Base-by-base conservation (phyloP, 2,113 vertebrate species). In the Atractosteus spatula region DNA sequence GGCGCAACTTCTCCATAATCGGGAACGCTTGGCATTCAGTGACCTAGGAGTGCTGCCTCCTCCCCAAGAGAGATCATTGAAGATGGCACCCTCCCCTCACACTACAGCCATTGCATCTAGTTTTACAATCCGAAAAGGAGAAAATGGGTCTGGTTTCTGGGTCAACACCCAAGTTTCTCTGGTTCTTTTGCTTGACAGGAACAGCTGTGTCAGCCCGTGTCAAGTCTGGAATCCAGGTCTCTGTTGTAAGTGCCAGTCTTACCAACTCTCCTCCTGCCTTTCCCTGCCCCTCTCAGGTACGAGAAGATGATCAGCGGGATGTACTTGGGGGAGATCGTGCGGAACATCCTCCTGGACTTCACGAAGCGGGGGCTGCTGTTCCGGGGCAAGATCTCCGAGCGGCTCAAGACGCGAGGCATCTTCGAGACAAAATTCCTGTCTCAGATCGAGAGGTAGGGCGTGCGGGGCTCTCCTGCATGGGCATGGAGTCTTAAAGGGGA, bases 271-370 rank as follows among this genome's bases (percentile, higher is more conserved):
- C 8, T 12, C 65, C 54, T 75, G 29, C 7, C 79, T 54, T 71
- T 45, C 77, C 3, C 74, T 10, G 13, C 47, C 10, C 64, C 55
- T 65, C 8, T 0, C 82, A 99, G 97, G 85, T 99, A 91, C 69
- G 97, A 99, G 91, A 99, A 99, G 86, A 96, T 99, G 96, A 98
- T 99, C 85, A 98, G 97, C 0, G 97, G 97, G 62, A 98, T 99
- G 97, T 99, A 99, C 82, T 84, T 99, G 72, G 97, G 97, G 0
- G 97, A 99, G 86, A 94, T 98, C 0, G 97, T 99, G 68, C 93
- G 97, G 14, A 96, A 98, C 66, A 92, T 99, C 64, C 90, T 99
- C 42, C 89, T 99, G 0, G 89, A 97, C 55, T 97, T 98, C 77
- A 99, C 97, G 12, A 85, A 90, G 43, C 91, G 85, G 7, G 97